phyloP scores from a whole-genome alignment of 37 sponge, comb jelly and placozoan species.

The Haliclona indistincta region DNA sequence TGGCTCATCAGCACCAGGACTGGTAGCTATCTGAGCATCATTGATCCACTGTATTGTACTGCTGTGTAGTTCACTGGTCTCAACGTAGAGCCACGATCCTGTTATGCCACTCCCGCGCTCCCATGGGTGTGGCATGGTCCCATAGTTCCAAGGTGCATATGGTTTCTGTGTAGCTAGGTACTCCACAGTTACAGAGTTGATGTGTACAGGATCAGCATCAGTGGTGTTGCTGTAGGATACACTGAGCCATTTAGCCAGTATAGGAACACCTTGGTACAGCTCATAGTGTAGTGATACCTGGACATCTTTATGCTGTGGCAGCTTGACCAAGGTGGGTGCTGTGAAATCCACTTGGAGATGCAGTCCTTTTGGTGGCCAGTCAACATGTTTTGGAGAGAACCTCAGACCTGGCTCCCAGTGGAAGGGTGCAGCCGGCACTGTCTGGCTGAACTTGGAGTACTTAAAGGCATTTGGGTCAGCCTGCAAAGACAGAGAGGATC shows the following conservation, averaged over 20 bases:
- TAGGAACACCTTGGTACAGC: constrained; percentile 59
- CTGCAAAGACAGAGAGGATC: background rate
- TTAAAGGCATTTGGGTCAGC: constrained; percentile 25
- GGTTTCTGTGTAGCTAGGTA: constrained; percentile 51
- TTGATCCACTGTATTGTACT: background rate
- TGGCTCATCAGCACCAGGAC: constrained; percentile 61
- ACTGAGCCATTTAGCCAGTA: constrained; percentile 59
- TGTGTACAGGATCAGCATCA: constrained; percentile 1
- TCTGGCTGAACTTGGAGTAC: constrained; percentile 9
- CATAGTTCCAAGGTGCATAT: constrained; percentile 13
- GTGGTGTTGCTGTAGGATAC: constrained; percentile 7
- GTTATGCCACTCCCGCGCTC: constrained; percentile 34
- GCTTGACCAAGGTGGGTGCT: constrained; percentile 19
- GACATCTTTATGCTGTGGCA: constrained; percentile 23
- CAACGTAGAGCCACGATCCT: constrained; percentile 60
- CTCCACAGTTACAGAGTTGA: constrained; percentile 22
- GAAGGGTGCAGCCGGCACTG: constrained; percentile 38
- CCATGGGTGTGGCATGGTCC: constrained; percentile 21
- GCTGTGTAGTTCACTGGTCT: constrained; percentile 29
- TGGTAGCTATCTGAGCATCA: constrained; percentile 6
- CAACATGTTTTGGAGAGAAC: constrained; percentile 24
- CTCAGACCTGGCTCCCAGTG: constrained; percentile 61
- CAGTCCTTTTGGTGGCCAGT: constrained; percentile 61
- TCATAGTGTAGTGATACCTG: constrained; percentile 49
- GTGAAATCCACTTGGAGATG: constrained; percentile 27